Percentiles rank a stretch among this genome's conserved stretches.
Conservation (phyloP, 2,797 vertebrate species). For the Sebastes oblongus region DNA sequence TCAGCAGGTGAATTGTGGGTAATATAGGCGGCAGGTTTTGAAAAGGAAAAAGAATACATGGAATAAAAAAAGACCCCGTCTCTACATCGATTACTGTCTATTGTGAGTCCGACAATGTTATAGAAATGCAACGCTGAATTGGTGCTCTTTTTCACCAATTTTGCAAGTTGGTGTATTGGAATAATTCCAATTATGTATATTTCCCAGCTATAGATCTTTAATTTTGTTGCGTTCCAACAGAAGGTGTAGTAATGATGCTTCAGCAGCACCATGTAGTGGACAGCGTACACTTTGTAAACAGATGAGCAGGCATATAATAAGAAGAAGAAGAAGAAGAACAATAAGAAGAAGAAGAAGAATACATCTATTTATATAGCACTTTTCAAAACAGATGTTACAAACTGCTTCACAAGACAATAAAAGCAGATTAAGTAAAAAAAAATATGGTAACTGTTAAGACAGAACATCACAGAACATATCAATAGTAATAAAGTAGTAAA, state of each 20-base stretch:
- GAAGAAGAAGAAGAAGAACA: too few relatives aligned
- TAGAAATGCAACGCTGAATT: not conserved
- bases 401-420: too few relatives aligned
- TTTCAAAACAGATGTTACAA: too few relatives aligned
- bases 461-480: too few relatives aligned
- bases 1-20: not conserved
- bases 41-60: not conserved
- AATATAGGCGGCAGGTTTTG: not conserved
- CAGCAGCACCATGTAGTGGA: not conserved
- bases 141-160: not conserved
- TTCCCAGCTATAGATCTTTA: not conserved
- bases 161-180: too few relatives aligned
- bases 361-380: too few relatives aligned
- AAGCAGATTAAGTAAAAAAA: too few relatives aligned
- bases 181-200: not conserved
- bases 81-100: not conserved
- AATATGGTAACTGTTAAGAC: too few relatives aligned
- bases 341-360: rapidly evolving
- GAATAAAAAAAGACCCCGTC: not conserved
- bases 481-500: too few relatives aligned
- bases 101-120: not conserved
- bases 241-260: not conserved
- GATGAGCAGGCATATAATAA: not conserved
- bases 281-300: not conserved
- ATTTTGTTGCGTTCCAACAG: not conserved